Conservation (phyloP, 2,113 vertebrate genomes). For the Lycocorax pyrrhopterus region DNA sequence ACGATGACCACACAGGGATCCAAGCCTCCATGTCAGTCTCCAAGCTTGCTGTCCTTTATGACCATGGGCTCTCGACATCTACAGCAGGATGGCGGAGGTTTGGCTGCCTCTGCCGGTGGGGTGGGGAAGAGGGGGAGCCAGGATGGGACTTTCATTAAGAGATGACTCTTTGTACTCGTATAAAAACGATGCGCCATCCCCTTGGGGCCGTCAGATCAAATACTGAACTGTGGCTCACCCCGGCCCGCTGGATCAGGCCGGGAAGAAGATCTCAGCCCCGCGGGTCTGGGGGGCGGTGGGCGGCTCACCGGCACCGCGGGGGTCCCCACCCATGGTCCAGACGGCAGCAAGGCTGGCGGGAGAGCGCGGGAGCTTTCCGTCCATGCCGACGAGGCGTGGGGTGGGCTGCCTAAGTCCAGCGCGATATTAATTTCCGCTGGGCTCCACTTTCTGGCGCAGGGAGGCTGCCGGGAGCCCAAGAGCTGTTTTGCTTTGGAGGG, state of each 20-base stretch:
- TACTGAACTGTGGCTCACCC: conserved; percentile 63
- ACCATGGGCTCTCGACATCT: accelerated
- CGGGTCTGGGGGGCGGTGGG: not conserved
- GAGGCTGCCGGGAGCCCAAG: not conserved
- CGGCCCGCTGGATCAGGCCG: not conserved
- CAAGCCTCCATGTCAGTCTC: not conserved
- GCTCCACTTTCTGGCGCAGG: not conserved
- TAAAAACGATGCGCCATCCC: conserved; percentile 23
- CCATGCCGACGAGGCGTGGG: not conserved
- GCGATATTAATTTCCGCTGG: conserved; percentile 51
- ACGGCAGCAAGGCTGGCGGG: accelerated
- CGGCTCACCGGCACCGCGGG: not conserved
- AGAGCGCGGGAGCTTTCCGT: not conserved
- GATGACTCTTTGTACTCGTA: conserved; percentile 50
- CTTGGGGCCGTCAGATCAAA: conserved; percentile 50
- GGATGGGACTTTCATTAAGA: conserved; percentile 52
- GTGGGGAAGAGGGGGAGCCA: not conserved
- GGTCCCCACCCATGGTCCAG: not conserved
- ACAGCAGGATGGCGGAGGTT: not conserved
- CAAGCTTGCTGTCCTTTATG: not conserved
- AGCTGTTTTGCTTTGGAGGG: conserved; percentile 50
- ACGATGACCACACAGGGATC: not conserved
- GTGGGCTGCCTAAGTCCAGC: conserved; percentile 9
- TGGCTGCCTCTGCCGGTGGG: accelerated
- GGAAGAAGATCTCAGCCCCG: conserved; percentile 14